Conservation (phyloP, 2,888 invertebrate genomes). For the Pterostichus madidus region DNA sequence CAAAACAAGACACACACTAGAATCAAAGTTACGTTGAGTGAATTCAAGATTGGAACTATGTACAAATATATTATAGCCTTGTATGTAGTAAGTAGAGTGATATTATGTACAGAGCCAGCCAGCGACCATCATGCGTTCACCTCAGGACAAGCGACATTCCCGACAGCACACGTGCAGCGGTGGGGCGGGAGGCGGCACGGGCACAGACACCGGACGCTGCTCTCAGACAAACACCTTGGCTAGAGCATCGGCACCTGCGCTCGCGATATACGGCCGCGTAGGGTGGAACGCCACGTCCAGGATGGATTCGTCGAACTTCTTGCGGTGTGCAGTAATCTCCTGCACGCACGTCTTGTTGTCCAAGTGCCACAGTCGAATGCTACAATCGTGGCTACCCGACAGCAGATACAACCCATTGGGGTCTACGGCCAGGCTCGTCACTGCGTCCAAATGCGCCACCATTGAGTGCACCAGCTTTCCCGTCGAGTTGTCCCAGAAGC, state of each 20-base stretch:
- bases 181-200: slow-evolving; percentile 10
- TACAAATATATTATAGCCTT: slow-evolving; percentile 26
- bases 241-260: slow-evolving; percentile 98
- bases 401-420: slow-evolving; percentile 98
- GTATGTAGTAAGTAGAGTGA: slow-evolving; percentile 42
- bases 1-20: not conserved
- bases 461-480: slow-evolving; percentile 98
- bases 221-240: slow-evolving; percentile 97
- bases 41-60: not conserved
- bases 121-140: slow-evolving; percentile 13
- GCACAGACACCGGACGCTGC: not conserved
- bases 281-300: slow-evolving; percentile 99
- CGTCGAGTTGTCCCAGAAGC: slow-evolving; percentile 98
- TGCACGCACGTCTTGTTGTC: slow-evolving; percentile 99
- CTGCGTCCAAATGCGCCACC: slow-evolving; percentile 99
- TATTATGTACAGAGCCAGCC: slow-evolving; percentile 65
- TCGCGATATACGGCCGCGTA: slow-evolving; percentile 98
- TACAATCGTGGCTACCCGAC: slow-evolving; percentile 99
- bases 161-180: slow-evolving; percentile 55
- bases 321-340: slow-evolving; percentile 99
- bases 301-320: slow-evolving; percentile 99
- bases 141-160: slow-evolving; percentile 61
- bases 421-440: slow-evolving; percentile 98
- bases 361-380: slow-evolving; percentile 98
- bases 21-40: not conserved